Percentiles rank a stretch among this genome's conserved stretches.
These are phyloP conservation scores for Brachypteracias leptosomus DNA, from an alignment of 2,113 vertebrate genomes.

Conservation along the genomic window DNA sequence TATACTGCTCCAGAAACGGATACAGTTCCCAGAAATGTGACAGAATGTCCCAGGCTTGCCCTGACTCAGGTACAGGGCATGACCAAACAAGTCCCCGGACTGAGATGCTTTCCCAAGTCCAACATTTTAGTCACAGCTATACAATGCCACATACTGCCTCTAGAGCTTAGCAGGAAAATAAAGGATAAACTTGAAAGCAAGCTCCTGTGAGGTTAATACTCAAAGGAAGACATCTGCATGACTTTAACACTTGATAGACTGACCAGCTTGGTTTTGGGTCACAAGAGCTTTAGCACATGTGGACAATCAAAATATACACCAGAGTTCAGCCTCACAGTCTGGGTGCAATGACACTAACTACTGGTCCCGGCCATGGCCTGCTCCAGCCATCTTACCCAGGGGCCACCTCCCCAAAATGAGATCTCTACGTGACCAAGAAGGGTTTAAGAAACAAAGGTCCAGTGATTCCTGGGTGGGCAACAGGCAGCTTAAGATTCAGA, in stretches of 20 bases:
- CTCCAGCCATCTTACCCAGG: background rate
- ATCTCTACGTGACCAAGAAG: background rate
- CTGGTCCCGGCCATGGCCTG: background rate
- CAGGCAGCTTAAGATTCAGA: background rate
- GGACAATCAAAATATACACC: background rate
- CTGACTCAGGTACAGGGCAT: background rate
- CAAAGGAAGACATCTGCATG: background rate
- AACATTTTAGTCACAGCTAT: background rate
- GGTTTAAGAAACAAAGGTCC: background rate
- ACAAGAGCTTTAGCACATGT: background rate
- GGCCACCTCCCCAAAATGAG: background rate
- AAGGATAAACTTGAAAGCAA: background rate
- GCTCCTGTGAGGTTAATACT: background rate
- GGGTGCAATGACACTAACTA: background rate
- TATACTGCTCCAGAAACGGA: background rate
- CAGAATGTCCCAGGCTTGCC: background rate
- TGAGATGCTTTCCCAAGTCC: background rate
- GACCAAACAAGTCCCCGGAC: background rate
- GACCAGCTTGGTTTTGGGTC: background rate
- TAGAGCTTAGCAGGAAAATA: background rate
- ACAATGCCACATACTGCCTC: background rate
- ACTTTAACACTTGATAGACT: background rate
- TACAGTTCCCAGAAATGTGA: background rate
- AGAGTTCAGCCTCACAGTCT: background rate
- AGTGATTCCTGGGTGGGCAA: background rate